Base-by-base conservation (phyloP, 2,113 vertebrate species). In the Xiphophorus hellerii region DNA sequence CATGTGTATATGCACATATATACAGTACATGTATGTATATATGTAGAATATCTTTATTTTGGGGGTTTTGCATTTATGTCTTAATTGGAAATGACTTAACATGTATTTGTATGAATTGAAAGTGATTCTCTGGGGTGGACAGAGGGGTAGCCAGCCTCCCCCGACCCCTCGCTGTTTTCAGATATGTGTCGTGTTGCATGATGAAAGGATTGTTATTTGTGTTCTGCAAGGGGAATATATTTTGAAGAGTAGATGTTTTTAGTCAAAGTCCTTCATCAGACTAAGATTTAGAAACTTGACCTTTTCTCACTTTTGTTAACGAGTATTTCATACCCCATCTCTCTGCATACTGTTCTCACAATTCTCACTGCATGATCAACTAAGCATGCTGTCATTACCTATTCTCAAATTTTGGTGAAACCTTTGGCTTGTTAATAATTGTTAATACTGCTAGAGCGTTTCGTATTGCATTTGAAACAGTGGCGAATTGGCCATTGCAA, bases 171-270 rank as follows among this genome's bases (percentile, higher is more conserved):
- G 64, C 62, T 64, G 69, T 71, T 70, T 75, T 54, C 62, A 2
- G 33, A 77, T 63, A 66, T 0, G 20, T 76, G 60, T 54, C 42
- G n/a, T 61, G 60, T n/a, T 58, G 69, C 65, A 44, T 31, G 62
- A 76, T 68, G 67, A 74, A 64, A 81, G 54, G 63, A 29, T 88
- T 82, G 73, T 86, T 88, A 83, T 90, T 81, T 80, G 80, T 87
- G 84, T 83, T 74, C 22, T 66, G 70, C 58, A 54, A 79, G 87
- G 81, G 74, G 86, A 81, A 91, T 83, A 89, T 74, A 83, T 78
- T 90, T 81, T 78, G 81, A 89, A 81, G 76, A 68, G 17, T 54
- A 69, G 83, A 61, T 89, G 88, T 92, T 94, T 92, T 92, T 87
- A 91, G 82, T 83, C 73, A 35, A 63, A 77, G 85, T 74, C 89